phyloP scores from a whole-genome alignment of 2,888 invertebrate genomes.

The Agriopis marginaria region DNA sequence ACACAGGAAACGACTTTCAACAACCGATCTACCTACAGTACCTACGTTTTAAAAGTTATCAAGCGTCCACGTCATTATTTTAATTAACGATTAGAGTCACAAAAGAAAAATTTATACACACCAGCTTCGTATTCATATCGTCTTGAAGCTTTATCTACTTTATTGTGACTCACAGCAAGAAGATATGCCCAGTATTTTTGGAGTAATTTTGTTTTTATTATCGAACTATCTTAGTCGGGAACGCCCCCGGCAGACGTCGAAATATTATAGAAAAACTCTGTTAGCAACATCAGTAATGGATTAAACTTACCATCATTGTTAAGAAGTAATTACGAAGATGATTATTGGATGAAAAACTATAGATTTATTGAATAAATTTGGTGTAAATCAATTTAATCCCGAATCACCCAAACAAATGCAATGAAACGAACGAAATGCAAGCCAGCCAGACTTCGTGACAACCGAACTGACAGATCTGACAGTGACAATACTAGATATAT shows the following conservation, averaged over 20 bases:
- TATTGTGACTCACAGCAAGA: constrained; percentile 6
- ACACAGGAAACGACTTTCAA: neutral
- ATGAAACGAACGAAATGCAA: neutral
- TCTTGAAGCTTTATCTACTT: constrained; percentile 2
- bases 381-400: neutral
- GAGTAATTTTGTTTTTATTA: constrained; percentile 30
- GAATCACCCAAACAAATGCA: neutral
- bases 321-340: neutral
- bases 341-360: constrained; percentile 1
- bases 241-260: constrained; percentile 63
- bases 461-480: too few relatives aligned
- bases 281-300: neutral
- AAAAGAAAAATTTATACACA: neutral
- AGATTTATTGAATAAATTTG: neutral
- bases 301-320: constrained; percentile 71
- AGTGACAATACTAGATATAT: too few relatives aligned
- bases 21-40: neutral
- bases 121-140: neutral
- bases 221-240: constrained; percentile 42
- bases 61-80: constrained; percentile 22
- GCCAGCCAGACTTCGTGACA: too few relatives aligned
- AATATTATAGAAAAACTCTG: neutral
- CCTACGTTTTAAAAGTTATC: constrained; percentile 4
- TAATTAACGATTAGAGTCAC: constrained; percentile 1
- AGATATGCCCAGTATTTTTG: neutral